Conservation (phyloP, 2,797 vertebrate genomes). For the Microctenopoma lineatum region DNA sequence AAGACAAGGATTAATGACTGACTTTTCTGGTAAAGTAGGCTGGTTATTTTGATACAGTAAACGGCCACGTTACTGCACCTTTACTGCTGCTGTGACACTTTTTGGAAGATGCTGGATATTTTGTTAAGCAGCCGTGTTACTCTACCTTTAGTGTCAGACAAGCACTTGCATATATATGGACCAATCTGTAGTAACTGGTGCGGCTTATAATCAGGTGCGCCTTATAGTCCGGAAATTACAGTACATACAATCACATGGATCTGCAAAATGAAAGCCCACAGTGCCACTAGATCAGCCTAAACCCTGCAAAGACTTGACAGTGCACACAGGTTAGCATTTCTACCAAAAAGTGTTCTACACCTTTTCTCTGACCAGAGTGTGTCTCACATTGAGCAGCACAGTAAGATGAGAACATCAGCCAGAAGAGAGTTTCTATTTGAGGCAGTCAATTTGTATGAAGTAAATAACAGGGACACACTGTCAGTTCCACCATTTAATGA, state of each 20-base stretch:
- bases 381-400: constrained; percentile 38
- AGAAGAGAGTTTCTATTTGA: constrained; percentile 51
- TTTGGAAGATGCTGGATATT: too few species aligned
- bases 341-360: constrained; percentile 40
- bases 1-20: too few species aligned
- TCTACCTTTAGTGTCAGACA: too few species aligned
- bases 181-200: too few species aligned
- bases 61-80: too few species aligned
- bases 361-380: constrained; percentile 50
- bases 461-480: constrained; percentile 43
- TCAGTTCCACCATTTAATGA: constrained; percentile 33
- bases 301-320: constrained; percentile 42
- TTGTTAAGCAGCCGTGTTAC: too few species aligned
- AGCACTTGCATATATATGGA: too few species aligned
- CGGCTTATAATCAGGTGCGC: too few species aligned
- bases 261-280: constrained; percentile 49
- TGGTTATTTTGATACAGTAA: too few species aligned
- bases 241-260: constrained; percentile 27
- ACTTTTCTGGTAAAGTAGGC: too few species aligned
- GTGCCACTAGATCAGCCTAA: constrained; percentile 38
- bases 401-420: constrained; percentile 65
- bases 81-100: too few species aligned
- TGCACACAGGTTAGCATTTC: constrained; percentile 46
- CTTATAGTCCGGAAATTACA: background rate
- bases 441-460: constrained; percentile 58